Conservation (phyloP, 2,797 vertebrate genomes). For the Clarias fuscus region DNA sequence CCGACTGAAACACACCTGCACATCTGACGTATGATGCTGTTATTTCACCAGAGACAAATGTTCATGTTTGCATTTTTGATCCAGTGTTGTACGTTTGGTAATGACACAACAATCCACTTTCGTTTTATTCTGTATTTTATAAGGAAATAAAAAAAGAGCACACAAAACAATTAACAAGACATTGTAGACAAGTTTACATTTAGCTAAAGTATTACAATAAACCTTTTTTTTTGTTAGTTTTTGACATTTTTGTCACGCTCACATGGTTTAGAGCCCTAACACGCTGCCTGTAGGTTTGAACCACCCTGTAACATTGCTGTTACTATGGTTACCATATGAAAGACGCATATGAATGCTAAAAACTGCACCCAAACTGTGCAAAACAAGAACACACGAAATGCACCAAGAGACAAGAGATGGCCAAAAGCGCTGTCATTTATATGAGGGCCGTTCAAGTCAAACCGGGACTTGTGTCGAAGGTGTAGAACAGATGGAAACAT, state of each 20-base stretch:
- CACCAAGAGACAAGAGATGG: too few relatives aligned
- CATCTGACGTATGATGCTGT: not conserved
- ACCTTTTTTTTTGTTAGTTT: not conserved
- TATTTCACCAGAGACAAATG: not conserved
- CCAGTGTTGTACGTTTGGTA: not conserved
- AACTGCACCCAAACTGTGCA: not conserved
- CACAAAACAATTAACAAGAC: not conserved
- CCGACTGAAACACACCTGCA: not conserved
- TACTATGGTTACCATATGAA: conserved; percentile 9
- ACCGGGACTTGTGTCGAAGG: too few relatives aligned
- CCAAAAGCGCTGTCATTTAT: not conserved
- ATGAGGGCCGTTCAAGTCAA: too few relatives aligned
- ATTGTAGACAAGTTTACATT: not conserved
- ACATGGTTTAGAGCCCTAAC: not conserved
- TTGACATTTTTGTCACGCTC: not conserved
- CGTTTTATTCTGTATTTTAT: not conserved
- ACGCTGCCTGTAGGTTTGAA: not conserved
- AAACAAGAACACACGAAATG: not conserved
- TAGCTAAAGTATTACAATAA: not conserved
- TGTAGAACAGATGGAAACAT: too few relatives aligned
- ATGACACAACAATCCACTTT: not conserved
- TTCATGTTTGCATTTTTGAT: too few relatives aligned
- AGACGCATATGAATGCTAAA: not conserved
- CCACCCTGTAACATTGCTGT: not conserved
- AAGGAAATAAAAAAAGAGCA: not conserved